phyloP scores from a whole-genome alignment of 1,140 invertebrate species.

The Aphelenchoides avenae region DNA sequence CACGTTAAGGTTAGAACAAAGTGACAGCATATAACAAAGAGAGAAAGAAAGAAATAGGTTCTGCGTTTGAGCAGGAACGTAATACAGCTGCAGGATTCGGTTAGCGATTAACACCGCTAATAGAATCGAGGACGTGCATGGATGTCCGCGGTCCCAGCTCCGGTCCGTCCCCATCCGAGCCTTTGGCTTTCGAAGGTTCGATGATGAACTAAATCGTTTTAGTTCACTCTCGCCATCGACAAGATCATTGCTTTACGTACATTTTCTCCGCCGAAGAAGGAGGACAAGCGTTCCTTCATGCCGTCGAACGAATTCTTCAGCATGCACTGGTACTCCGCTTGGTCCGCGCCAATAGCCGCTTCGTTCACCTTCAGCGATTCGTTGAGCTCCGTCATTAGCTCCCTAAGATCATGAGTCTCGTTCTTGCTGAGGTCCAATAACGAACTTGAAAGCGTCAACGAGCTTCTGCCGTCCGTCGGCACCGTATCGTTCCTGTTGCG shows the following conservation, averaged over 20 bases:
- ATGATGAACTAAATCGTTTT: background rate
- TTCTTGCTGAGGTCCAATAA: constrained; percentile 6
- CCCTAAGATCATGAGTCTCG: constrained; percentile 13
- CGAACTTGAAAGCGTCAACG: constrained; percentile 36
- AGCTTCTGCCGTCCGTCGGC: constrained; percentile 32
- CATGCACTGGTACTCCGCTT: constrained; percentile 43
- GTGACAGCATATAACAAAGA: too few relatives aligned
- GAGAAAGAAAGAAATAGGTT: too few relatives aligned
- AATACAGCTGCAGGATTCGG: too few relatives aligned
- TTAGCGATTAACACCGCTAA: constrained; percentile 11
- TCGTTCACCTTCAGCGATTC: constrained; percentile 41
- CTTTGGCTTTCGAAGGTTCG: constrained; percentile 3
- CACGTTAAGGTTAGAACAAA: too few relatives aligned
- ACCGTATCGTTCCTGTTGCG: constrained; percentile 35
- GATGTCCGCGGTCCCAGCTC: too few relatives aligned
- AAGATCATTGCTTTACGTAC: constrained; percentile 8
- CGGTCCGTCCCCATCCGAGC: background rate
- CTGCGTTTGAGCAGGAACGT: too few relatives aligned
- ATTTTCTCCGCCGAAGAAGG: constrained; percentile 47
- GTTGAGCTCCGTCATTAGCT: constrained; percentile 35
- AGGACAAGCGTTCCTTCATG: constrained; percentile 44
- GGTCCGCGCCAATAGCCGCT: constrained; percentile 36
- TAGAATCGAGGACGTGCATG: constrained; percentile 20
- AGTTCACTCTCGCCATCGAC: constrained; percentile 4
- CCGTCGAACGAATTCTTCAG: constrained; percentile 45